phyloP scores from a whole-genome alignment of 1,140 invertebrate genomes.

The Magallana gigas region DNA sequence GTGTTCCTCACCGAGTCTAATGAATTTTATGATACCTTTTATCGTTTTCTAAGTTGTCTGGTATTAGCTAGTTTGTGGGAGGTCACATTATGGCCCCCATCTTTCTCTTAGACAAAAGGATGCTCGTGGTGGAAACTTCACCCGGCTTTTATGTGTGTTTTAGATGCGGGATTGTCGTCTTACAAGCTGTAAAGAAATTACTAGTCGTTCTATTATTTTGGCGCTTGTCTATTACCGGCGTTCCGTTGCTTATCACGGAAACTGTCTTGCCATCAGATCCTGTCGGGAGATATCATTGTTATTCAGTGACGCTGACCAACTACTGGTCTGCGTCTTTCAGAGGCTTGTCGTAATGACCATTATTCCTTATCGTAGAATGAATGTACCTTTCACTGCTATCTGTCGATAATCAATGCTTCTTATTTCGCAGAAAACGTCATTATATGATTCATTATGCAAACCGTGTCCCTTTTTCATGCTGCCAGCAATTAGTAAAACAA shows the following conservation, averaged over 20 bases:
- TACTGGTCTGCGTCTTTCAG: slow-evolving; percentile 22
- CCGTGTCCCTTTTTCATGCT: neutral
- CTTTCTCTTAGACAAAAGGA: slow-evolving; percentile 26
- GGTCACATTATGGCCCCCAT: neutral
- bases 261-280: slow-evolving; percentile 25
- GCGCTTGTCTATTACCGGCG: slow-evolving; percentile 1
- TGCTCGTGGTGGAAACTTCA: neutral
- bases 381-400: neutral
- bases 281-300: slow-evolving; percentile 31
- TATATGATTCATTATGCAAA: slow-evolving; percentile 5
- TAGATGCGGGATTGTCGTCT: slow-evolving; percentile 34
- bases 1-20: slow-evolving; percentile 27
- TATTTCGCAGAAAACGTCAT: slow-evolving; percentile 15
- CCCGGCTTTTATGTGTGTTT: slow-evolving; percentile 25
- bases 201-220: slow-evolving; percentile 15
- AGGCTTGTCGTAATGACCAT: slow-evolving; percentile 30
- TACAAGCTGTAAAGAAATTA: slow-evolving; percentile 38
- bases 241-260: slow-evolving; percentile 27
- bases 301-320: slow-evolving; percentile 3
- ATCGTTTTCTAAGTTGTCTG: slow-evolving; percentile 32
- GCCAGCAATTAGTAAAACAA: neutral
- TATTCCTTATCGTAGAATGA: neutral
- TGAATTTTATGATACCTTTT: slow-evolving; percentile 26
- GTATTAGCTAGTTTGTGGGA: slow-evolving; percentile 25
- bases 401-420: slow-evolving; percentile 6